These are phyloP conservation scores for Vultur gryphus DNA, from an alignment of 2,797 vertebrate genomes.

Conservation along the genomic window DNA sequence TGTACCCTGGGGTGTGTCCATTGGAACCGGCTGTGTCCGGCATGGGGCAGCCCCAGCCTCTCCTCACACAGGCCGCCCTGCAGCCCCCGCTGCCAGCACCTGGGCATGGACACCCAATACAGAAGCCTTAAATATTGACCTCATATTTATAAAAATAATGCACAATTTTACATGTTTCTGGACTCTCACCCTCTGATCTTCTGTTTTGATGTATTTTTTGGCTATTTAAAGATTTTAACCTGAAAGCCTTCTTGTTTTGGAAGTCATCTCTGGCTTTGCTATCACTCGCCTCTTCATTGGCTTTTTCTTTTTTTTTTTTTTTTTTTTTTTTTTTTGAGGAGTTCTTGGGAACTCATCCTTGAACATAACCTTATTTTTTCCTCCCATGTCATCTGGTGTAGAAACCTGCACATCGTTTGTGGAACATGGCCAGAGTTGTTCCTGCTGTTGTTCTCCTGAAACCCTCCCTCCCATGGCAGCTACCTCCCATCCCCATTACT, in stretches of 20 bases:
- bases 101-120: not conserved
- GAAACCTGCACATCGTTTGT: not conserved
- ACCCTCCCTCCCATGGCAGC: not conserved
- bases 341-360: not conserved
- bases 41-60: fast-evolving
- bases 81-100: not conserved
- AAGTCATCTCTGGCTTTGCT: not conserved
- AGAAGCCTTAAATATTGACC: not conserved
- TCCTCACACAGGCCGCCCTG: not conserved
- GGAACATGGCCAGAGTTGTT: not conserved
- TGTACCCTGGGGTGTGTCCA: fast-evolving
- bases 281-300: not conserved
- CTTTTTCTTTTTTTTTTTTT: not conserved
- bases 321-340: too few species aligned
- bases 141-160: not conserved
- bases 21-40: fast-evolving
- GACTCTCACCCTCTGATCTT: not conserved
- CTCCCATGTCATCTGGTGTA: not conserved
- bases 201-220: not conserved
- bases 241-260: not conserved
- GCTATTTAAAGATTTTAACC: not conserved
- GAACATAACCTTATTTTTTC: not conserved
- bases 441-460: not conserved
- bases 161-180: not conserved
- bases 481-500: not conserved